Evolutionary conservation across 2,113 vertebrate species (phyloP), one percentile per base, ranked within the genome.

Genomic region (Limnothrissa miodon): DNA sequence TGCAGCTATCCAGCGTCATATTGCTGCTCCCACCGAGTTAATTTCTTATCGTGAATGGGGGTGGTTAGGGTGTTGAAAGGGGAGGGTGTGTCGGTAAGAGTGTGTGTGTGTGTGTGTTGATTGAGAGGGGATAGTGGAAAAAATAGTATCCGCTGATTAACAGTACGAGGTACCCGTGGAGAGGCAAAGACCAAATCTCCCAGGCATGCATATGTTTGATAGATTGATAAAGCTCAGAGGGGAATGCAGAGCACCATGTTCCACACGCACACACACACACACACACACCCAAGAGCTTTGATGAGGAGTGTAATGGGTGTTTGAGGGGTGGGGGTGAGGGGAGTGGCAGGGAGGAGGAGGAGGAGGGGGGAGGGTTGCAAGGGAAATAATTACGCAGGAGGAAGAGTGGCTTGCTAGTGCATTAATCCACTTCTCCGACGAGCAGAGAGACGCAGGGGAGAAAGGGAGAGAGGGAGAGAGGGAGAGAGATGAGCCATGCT

Each of bases 381-480:
- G 62, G 78, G 91, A 86, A 90, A 89, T 87, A 87, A 88, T 88
- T 80, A 87, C 82, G 81, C 45, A 79, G 39, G 78, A 45, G 78
- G 29, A 88, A 79, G 45, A 79, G 42, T 83, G 56, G 59, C 81
- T 81, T 56, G 80, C 74, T 17, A 62, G 44, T 29, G 15, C 25
- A 39, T 87, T 85, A 89, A 90, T 86, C 82, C 81, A 80, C 80
- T 33, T 44, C 53, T 6, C 66, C 29, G 29, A 36, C 48, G 82
- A 86, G 85, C 44, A 21, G 1, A 74, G 23, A 51, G n/a, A 36
- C n/a, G n/a, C n/a, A n/a, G n/a, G 21, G 39, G 70, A 81, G 44
- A 45, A 33, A 74, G 23, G 36, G n/a, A 23, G 21, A 39, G 46
- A 80, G 15, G 44, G n/a, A 15, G 21, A 45, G 44, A 79, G 42